Percentiles rank a stretch among this genome's conserved stretches.
Evolutionary conservation across 2,113 vertebrate species (phyloP).

Genomic region (Coturnix japonica): DNA sequence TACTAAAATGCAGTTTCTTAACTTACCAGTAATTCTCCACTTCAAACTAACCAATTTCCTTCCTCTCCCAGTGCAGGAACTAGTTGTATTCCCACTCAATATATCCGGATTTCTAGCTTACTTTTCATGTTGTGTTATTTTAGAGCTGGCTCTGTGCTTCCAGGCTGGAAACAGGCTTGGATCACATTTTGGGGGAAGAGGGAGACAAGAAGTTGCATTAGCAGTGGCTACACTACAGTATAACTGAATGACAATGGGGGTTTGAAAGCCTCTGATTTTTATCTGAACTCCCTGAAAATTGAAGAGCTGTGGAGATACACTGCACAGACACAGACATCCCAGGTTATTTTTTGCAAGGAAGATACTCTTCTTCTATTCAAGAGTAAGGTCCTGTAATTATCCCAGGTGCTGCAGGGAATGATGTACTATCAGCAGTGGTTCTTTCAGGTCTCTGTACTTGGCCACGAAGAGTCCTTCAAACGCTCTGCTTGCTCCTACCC

Average conservation of each 20-base stretch:
- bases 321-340: neutral
- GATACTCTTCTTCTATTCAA: neutral
- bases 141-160: neutral
- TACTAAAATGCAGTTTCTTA: slow-evolving; percentile 52
- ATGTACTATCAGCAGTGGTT: neutral
- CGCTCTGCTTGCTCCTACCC: neutral
- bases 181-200: neutral
- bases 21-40: slow-evolving; percentile 39
- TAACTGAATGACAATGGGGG: neutral
- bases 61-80: slow-evolving; percentile 53
- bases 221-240: neutral
- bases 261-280: neutral
- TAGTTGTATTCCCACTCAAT: slow-evolving; percentile 26
- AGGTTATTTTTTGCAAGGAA: neutral
- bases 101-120: neutral
- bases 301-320: neutral
- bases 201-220: neutral
- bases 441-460: neutral
- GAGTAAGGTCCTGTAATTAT: neutral
- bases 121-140: neutral
- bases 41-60: slow-evolving; percentile 62
- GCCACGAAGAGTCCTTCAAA: neutral
- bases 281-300: neutral
- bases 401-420: neutral
- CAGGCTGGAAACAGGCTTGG: neutral